Percentiles rank a stretch among this genome's conserved stretches.
phyloP scores from a whole-genome alignment of 2,888 invertebrate genomes.

The Drosophila nigritarsus region DNA sequence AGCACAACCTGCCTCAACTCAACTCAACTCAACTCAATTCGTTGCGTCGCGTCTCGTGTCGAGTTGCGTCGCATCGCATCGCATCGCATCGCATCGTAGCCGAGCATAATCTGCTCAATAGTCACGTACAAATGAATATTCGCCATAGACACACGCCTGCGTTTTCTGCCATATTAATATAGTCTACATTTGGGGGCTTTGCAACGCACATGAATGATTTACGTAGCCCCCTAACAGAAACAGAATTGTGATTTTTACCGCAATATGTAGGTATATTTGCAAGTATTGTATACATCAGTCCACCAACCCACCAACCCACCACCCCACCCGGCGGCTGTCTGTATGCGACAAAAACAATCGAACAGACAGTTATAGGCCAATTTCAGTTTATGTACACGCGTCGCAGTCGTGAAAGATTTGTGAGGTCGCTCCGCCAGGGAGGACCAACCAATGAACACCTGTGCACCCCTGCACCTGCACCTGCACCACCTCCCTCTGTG shows the following conservation, averaged over 20 bases:
- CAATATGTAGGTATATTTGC: constrained; percentile 69
- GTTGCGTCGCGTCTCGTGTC: constrained; percentile 7
- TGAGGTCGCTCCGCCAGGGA: constrained; percentile 45
- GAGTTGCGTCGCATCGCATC: constrained; percentile 22
- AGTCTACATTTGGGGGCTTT: constrained; percentile 66
- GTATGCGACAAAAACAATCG: constrained; percentile 73
- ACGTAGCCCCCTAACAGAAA: constrained; percentile 49
- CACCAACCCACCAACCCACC: neutral
- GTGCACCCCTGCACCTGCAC: constrained; percentile 15
- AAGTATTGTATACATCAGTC: constrained; percentile 13
- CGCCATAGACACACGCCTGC: constrained; percentile 72
- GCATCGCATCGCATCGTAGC: constrained; percentile 18
- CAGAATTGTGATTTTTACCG: constrained; percentile 79
- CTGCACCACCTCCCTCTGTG: neutral
- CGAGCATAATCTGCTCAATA: constrained; percentile 76
- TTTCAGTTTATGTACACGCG: constrained; percentile 78
- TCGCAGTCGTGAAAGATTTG: constrained; percentile 77
- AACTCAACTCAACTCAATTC: constrained; percentile 30
- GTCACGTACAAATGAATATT: constrained; percentile 81
- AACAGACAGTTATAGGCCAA: constrained; percentile 81
- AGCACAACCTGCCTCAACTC: constrained; percentile 78
- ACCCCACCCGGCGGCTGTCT: neutral
- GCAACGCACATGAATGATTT: constrained; percentile 76
- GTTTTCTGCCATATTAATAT: constrained; percentile 77
- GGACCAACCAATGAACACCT: constrained; percentile 46